phyloP scores from a whole-genome alignment of 2,113 vertebrate species.

The Coturnix japonica region DNA sequence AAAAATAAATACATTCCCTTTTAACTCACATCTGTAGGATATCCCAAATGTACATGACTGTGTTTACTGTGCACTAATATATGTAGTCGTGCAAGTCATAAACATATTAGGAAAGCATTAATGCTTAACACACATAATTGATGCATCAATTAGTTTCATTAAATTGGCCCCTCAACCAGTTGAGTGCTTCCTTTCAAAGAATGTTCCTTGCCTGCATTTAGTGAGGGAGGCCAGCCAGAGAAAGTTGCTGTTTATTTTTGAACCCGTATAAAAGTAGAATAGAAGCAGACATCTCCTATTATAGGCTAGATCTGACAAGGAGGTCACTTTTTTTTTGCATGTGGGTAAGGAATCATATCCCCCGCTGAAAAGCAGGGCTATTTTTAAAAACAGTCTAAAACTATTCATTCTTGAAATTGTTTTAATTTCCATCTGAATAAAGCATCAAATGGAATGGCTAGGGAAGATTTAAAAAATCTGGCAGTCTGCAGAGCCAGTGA shows the following conservation, averaged over 20 bases:
- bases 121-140: not conserved
- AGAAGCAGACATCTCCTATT: slow-evolving; percentile 67
- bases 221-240: slow-evolving; percentile 59
- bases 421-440: slow-evolving; percentile 70
- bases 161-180: not conserved
- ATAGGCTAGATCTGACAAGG: slow-evolving; percentile 73
- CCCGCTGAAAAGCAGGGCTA: slow-evolving; percentile 62
- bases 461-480: not conserved
- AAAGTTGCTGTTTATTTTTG: slow-evolving; percentile 74
- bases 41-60: not conserved
- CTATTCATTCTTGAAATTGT: slow-evolving; percentile 76
- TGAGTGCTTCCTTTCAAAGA: slow-evolving; percentile 65
- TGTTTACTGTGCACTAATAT: slow-evolving; percentile 22
- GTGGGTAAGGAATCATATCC: slow-evolving; percentile 38
- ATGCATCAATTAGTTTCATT: slow-evolving; percentile 40
- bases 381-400: slow-evolving; percentile 75
- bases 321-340: slow-evolving; percentile 77
- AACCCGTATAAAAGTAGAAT: slow-evolving; percentile 69
- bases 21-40: not conserved
- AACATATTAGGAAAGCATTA: not conserved
- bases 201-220: slow-evolving; percentile 65
- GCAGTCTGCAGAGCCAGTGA: slow-evolving; percentile 14
- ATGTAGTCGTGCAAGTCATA: not conserved
- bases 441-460: slow-evolving; percentile 62
- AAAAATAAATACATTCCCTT: slow-evolving; percentile 51